A percentile compares a stretch with the other conserved stretches of the same genome.
Conservation (phyloP, 1,140 invertebrate genomes). For the Macrostomum lignano region DNA sequence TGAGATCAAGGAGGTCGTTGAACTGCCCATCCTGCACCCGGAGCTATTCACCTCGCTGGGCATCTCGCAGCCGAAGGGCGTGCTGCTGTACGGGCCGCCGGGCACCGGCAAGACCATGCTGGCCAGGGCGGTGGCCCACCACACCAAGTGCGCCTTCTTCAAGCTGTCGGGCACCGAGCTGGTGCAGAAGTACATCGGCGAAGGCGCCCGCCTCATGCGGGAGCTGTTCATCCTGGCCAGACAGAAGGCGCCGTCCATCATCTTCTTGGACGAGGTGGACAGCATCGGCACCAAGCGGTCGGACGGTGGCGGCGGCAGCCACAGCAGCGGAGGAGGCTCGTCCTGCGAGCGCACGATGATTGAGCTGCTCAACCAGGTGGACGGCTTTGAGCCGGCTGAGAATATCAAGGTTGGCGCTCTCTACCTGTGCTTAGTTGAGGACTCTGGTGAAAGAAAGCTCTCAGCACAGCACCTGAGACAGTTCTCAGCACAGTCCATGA, state of each 20-base stretch:
- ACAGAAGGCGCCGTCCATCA: constrained; percentile 15
- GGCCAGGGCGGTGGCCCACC: constrained; percentile 46
- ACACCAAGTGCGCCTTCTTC: constrained; percentile 27
- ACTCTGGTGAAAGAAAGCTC: too few relatives aligned
- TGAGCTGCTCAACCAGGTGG: constrained; percentile 23
- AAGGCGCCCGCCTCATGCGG: constrained; percentile 11
- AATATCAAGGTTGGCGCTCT: constrained; percentile 1
- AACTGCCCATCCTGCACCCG: constrained; percentile 30
- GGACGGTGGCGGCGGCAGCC: constrained; percentile 13
- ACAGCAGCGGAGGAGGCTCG: constrained; percentile 4
- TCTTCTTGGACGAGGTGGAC: constrained; percentile 22
- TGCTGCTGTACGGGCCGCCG: constrained; percentile 31
- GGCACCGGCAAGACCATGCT: constrained; percentile 57
- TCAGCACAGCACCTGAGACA: too few relatives aligned
- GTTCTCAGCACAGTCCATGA: too few relatives aligned
- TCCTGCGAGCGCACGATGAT: constrained; percentile 17
- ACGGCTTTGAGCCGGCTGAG: constrained; percentile 30
- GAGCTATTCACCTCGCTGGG: constrained; percentile 30
- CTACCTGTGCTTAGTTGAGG: too few relatives aligned
- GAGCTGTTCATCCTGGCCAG: constrained; percentile 11
- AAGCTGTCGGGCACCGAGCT: constrained; percentile 12
- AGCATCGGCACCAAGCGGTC: constrained; percentile 18
- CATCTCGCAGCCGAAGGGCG: constrained; percentile 28
- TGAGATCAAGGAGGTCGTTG: constrained; percentile 50
- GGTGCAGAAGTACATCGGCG: constrained; percentile 11